Conservation (phyloP, 2,113 vertebrate genomes). For the Chiloscyllium plagiosum region DNA sequence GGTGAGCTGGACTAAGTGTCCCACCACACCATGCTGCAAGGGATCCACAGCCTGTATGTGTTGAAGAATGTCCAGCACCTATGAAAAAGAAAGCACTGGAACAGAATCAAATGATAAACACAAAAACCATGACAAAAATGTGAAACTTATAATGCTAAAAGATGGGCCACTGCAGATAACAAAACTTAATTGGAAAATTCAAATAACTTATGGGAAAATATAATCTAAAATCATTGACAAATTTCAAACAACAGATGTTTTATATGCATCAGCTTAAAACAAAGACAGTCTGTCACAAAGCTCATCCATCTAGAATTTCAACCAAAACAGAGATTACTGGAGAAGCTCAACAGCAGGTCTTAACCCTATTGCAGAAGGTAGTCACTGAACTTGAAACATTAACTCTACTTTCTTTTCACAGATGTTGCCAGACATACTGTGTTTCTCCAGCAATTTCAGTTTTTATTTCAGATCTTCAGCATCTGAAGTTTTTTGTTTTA, state of each 20-base stretch:
- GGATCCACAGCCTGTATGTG: slow-evolving; percentile 92
- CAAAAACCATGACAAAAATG: neutral
- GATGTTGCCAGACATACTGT: no score
- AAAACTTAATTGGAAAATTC: neutral
- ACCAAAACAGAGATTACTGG: no score
- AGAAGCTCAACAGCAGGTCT: no score
- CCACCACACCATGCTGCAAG: slow-evolving; percentile 85
- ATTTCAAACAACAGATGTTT: neutral
- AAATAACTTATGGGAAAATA: neutral
- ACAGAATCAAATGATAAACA: neutral
- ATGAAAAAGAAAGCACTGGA: slow-evolving; percentile 43
- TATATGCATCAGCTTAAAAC: neutral
- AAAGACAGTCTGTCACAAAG: no score
- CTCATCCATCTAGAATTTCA: no score
- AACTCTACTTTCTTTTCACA: no score
- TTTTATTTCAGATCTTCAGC: no score
- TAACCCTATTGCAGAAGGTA: no score
- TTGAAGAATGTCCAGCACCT: slow-evolving; percentile 96
- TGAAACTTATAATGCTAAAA: no score
- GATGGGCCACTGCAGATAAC: neutral
- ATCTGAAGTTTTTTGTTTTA: no score
- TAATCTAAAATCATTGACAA: neutral
- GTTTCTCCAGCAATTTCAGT: no score
- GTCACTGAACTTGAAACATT: no score
- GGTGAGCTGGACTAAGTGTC: slow-evolving; percentile 90